Percentiles rank a stretch among this genome's conserved stretches.
Evolutionary conservation across 2,888 invertebrate genomes (phyloP).

Genomic region (Aelia acuminata): DNA sequence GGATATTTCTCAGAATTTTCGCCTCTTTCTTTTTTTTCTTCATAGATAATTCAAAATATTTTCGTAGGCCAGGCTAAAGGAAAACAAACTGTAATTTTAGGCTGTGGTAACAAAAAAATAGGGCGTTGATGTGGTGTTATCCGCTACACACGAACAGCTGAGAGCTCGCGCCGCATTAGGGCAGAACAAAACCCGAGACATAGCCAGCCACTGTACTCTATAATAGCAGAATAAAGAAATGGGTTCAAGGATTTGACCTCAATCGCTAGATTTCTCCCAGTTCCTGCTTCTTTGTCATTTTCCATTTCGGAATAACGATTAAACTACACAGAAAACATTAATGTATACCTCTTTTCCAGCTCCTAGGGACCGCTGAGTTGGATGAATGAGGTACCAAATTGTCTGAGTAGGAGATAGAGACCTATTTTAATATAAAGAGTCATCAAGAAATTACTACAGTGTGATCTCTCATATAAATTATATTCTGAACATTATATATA

Average conservation of each 20-base stretch:
- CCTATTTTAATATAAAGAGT: no score
- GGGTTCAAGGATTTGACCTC: constrained; percentile 47
- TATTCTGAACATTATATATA: no score
- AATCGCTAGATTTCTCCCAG: constrained; percentile 13
- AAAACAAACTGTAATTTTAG: background rate
- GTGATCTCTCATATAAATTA: no score
- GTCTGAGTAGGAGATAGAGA: no score
- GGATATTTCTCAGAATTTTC: background rate
- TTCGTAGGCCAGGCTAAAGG: background rate
- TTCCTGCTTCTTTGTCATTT: background rate
- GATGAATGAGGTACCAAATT: no score
- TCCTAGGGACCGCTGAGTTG: no score
- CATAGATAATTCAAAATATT: background rate
- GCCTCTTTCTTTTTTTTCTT: background rate
- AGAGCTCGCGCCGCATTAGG: background rate
- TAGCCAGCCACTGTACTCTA: background rate
- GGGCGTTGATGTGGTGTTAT: background rate
- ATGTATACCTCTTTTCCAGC: no score
- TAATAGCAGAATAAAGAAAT: background rate
- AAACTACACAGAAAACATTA: no score
- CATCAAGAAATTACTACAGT: no score
- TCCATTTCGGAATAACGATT: no score
- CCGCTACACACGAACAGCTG: background rate
- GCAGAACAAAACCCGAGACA: background rate
- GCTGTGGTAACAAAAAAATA: background rate